Evolutionary conservation across 2,797 vertebrate species (phyloP).

Genomic region (Lagorchestes hirsutus): DNA sequence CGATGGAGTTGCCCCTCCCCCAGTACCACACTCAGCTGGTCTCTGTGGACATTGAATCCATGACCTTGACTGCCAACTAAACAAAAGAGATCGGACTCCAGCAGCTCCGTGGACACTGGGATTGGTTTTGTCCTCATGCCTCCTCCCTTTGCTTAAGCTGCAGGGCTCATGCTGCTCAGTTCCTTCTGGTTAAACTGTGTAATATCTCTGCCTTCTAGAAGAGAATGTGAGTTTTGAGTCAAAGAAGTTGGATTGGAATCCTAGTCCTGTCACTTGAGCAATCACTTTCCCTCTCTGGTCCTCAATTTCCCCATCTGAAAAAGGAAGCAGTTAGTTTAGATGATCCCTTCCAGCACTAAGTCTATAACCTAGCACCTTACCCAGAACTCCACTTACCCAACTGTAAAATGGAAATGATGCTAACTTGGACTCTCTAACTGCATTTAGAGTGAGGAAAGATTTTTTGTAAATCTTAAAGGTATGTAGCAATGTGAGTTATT

Average conservation of each 20-base stretch:
- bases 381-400: neutral
- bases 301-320: neutral
- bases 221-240: neutral
- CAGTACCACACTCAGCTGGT: neutral
- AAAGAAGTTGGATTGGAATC: neutral
- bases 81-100: neutral
- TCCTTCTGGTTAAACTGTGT: neutral
- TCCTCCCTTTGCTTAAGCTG: neutral
- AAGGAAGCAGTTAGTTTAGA: neutral
- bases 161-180: neutral
- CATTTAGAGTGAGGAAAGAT: neutral
- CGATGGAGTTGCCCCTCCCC: neutral
- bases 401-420: neutral
- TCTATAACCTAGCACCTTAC: neutral
- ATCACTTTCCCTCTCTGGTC: neutral
- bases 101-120: neutral
- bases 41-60: neutral
- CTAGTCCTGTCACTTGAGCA: neutral
- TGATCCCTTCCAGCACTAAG: neutral
- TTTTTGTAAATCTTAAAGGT: neutral
- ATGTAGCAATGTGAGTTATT: neutral
- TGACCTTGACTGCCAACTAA: neutral
- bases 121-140: neutral
- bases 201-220: neutral
- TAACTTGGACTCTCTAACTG: neutral